A percentile compares a stretch with the other conserved stretches of the same genome.
These are phyloP conservation scores for Oncorhynchus clarkii DNA, from an alignment of 2,113 vertebrate genomes.

Conservation along the genomic window DNA sequence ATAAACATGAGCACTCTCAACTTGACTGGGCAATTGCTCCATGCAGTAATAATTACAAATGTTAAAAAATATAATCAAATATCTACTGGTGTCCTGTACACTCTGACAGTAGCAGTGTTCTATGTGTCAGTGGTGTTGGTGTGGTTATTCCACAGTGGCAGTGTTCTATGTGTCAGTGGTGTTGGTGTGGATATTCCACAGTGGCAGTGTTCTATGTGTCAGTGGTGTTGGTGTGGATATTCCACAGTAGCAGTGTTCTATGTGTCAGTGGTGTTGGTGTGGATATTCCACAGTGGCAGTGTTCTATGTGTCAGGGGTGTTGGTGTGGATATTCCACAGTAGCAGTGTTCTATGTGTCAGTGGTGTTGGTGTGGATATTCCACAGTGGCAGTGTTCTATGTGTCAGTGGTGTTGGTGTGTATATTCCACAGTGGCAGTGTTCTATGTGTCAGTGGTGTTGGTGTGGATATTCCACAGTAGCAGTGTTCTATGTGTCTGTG, in stretches of 20 bases:
- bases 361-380: too few relatives aligned
- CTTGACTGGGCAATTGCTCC: conserved; percentile 63
- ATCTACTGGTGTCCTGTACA: conserved; percentile 34
- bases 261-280: too few relatives aligned
- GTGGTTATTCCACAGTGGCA: not conserved
- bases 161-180: too few relatives aligned
- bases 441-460: not conserved
- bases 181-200: conserved; percentile 15
- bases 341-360: too few relatives aligned
- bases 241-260: too few relatives aligned
- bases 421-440: not conserved
- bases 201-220: conserved; percentile 17
- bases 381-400: too few relatives aligned
- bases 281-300: too few relatives aligned
- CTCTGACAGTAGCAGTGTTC: conserved; percentile 1
- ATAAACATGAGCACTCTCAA: conserved; percentile 64
- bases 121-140: not conserved
- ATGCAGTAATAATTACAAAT: conserved; percentile 66
- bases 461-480: not conserved
- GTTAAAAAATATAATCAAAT: conserved; percentile 45
- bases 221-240: not conserved
- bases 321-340: not conserved
- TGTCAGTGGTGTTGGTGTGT: too few relatives aligned
- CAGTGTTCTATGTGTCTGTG: too few relatives aligned
- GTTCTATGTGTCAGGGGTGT: not conserved